Evolutionary conservation across 1,140 invertebrate species (phyloP).

Genomic region (Drosophila arizonae): DNA sequence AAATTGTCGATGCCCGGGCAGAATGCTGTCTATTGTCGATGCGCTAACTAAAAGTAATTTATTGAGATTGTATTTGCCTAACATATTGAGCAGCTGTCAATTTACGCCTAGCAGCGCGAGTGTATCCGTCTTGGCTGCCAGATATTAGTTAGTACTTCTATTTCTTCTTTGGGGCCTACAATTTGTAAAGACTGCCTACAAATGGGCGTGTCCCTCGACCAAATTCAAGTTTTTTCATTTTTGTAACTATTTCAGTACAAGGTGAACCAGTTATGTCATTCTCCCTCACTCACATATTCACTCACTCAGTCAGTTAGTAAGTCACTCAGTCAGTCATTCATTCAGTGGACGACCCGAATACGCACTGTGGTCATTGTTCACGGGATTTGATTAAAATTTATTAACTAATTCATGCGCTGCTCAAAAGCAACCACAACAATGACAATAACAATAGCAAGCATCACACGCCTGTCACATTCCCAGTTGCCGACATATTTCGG

Average conservation of each 20-base stretch:
- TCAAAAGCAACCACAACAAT: conserved; percentile 27
- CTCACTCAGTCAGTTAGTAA: background rate
- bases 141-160: conserved; percentile 1
- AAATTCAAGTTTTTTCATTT: background rate
- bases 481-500: conserved; percentile 1
- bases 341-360: conserved; percentile 26
- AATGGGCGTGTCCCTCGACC: background rate
- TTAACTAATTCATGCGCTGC: conserved; percentile 49
- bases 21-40: conserved; percentile 4
- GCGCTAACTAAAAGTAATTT: conserved; percentile 47
- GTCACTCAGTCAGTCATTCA: background rate
- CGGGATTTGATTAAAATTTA: conserved; percentile 55
- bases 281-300: conserved; percentile 1
- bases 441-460: conserved; percentile 32
- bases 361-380: conserved; percentile 24
- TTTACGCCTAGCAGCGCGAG: conserved; percentile 1
- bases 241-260: conserved; percentile 35
- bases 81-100: conserved; percentile 26
- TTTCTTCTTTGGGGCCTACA: background rate
- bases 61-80: conserved; percentile 41
- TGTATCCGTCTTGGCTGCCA: conserved; percentile 1
- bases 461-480: conserved; percentile 23
- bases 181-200: background rate
- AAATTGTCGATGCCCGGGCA: background rate
- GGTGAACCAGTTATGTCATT: conserved; percentile 45